Percentiles rank a stretch among this genome's conserved stretches.
Evolutionary conservation across 2,797 vertebrate species (phyloP).

Genomic region (Xiphorhynchus erythropygius): DNA sequence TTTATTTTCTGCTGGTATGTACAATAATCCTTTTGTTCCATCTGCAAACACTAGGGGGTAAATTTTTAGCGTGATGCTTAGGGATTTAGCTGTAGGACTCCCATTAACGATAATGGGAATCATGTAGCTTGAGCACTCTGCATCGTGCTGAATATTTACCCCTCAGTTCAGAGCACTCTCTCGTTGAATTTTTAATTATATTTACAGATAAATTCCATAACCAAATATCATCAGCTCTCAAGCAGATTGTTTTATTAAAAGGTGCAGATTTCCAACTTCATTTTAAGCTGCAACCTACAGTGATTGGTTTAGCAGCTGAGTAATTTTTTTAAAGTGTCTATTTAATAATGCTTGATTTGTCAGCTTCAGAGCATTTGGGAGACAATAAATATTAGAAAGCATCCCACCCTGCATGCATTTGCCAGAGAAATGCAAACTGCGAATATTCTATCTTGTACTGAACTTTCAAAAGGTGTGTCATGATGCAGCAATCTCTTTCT

Average conservation of each 20-base stretch:
- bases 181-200: constrained; percentile 79
- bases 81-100: constrained; percentile 79
- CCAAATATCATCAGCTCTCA: constrained; percentile 69
- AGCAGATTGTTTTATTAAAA: constrained; percentile 75
- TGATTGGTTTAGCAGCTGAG: constrained; percentile 63
- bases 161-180: constrained; percentile 72
- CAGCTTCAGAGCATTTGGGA: constrained; percentile 37
- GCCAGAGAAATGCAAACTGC: not conserved
- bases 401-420: not conserved
- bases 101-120: constrained; percentile 79
- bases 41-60: constrained; percentile 81
- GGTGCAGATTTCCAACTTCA: constrained; percentile 62
- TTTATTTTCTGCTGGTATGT: constrained; percentile 74
- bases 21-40: constrained; percentile 78
- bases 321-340: constrained; percentile 60
- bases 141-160: constrained; percentile 75
- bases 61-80: constrained; percentile 73
- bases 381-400: constrained; percentile 44
- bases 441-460: not conserved
- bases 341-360: constrained; percentile 62
- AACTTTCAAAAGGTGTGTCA: not conserved
- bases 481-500: not conserved
- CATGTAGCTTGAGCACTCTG: constrained; percentile 70
- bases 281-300: constrained; percentile 63
- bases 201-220: constrained; percentile 80